Percentiles rank a stretch among this genome's conserved stretches.
Evolutionary conservation across 2,888 invertebrate species (phyloP).

Genomic region (Acrobasis suavella): DNA sequence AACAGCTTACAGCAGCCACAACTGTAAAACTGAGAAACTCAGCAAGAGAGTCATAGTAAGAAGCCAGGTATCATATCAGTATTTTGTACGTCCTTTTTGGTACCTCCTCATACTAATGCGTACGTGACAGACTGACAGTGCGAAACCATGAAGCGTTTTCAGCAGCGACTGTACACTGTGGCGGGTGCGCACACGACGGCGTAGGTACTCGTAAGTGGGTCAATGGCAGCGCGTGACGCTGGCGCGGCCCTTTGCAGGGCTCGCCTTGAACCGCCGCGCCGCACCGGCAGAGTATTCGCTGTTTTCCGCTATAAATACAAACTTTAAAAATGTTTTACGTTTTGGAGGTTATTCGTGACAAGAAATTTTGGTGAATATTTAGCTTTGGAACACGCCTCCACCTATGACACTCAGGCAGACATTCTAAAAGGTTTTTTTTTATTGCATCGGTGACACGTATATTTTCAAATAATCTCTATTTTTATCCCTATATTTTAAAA

Average conservation of each 20-base stretch:
- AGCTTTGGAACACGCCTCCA: too few relatives aligned
- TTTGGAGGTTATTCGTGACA: conserved; percentile 7
- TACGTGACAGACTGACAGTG: conserved; percentile 69
- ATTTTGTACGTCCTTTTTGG: too few relatives aligned
- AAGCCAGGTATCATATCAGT: too few relatives aligned
- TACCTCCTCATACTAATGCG: conserved; percentile 29
- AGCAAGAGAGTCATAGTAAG: too few relatives aligned
- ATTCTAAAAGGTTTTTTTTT: too few relatives aligned
- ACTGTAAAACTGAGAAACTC: too few relatives aligned
- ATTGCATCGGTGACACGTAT: too few relatives aligned
- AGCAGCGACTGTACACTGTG: conserved; percentile 71
- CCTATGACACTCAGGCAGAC: too few relatives aligned
- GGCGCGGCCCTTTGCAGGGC: conserved; percentile 77
- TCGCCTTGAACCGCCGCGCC: conserved; percentile 76
- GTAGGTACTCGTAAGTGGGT: conserved; percentile 70
- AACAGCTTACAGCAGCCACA: too few relatives aligned
- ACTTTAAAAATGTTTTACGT: conserved; percentile 51
- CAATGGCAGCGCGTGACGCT: conserved; percentile 80
- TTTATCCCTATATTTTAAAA: too few relatives aligned
- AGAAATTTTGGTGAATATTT: background rate
- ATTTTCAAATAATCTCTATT: too few relatives aligned
- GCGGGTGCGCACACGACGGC: conserved; percentile 63
- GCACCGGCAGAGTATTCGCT: conserved; percentile 56
- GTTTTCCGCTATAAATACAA: conserved; percentile 70
- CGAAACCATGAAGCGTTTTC: conserved; percentile 57